phyloP scores from a whole-genome alignment of 2,888 invertebrate genomes.

The Volucella zonaria region DNA sequence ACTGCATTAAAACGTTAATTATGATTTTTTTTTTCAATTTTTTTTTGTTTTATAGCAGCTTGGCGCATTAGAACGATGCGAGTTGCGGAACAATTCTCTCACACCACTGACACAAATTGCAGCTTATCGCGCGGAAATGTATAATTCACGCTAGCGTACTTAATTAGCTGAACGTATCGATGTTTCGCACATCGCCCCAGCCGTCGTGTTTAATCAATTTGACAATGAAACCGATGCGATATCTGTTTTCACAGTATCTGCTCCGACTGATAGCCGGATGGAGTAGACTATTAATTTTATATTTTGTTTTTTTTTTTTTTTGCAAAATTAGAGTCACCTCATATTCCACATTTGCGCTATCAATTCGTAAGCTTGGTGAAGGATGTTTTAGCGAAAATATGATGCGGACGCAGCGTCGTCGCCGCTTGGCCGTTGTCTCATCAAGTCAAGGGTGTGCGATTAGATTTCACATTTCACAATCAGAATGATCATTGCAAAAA shows the following conservation, averaged over 20 bases:
- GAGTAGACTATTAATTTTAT: conserved; percentile 13
- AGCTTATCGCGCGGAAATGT: conserved; percentile 55
- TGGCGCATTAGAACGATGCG: not conserved
- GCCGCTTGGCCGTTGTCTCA: conserved; percentile 1
- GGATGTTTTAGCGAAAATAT: not conserved
- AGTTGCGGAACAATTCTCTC: conserved; percentile 40
- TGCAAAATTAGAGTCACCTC: conserved; percentile 31
- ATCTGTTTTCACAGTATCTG: not conserved
- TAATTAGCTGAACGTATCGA: conserved; percentile 48
- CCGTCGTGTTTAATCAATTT: conserved; percentile 48
- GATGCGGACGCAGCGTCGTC: conserved; percentile 7
- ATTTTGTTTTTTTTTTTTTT: not conserved
- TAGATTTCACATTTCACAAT: conserved; percentile 38
- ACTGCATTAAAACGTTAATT: conserved; percentile 12
- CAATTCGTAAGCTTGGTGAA: not conserved
- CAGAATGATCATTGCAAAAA: not conserved
- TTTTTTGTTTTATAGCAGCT: not conserved
- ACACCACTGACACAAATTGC: conserved; percentile 56
- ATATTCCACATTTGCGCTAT: conserved; percentile 29
- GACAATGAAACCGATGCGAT: conserved; percentile 53
- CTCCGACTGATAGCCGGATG: not conserved
- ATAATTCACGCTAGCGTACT: conserved; percentile 37
- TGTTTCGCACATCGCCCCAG: conserved; percentile 35
- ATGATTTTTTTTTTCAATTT: not conserved
- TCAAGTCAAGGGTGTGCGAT: conserved; percentile 40